Base-by-base conservation (phyloP, 2,888 invertebrate species). In the Harpagoxenus sublaevis region DNA sequence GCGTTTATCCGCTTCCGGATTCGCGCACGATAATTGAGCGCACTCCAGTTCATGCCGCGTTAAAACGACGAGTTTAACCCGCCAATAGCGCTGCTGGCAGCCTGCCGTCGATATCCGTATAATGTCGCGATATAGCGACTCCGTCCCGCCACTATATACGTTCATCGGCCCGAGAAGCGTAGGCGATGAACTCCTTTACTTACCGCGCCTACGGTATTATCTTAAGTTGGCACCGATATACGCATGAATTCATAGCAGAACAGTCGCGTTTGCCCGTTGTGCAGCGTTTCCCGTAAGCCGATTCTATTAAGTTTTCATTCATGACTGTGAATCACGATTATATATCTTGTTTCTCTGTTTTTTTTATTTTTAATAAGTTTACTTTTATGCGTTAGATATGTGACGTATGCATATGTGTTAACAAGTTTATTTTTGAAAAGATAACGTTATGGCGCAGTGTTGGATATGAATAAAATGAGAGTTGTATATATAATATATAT, bases 21-120 rank as follows among this genome's bases (percentile, higher is more conserved):
- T 83, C 81, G 82, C 75, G 83, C 70, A 87, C 84, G 75, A 86
- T 87, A 87, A 90, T 91, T 85, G 87, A 88, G 82, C 85, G 84
- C 85, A 87, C 89, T 89, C 84, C 84, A 71, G 87, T 86, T 74
- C 84, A 89, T 85, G 81, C 51, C 60, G 31, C 74, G 65, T 60
- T 84, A 84, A 86, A 86, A 87, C 78, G 83, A 75, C 45, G 65
- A 71, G 60, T 62, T 84, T 66, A 78, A 63, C 23, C 62, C 70
- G 45, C 48, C 51, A 83, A 86, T 74, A 83, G 78, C 53, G 70
- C 23, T 55, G 60, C 86, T 81, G 86, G 71, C 86, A 87, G 45
- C 39, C 65, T 60, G 73, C 73, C 84, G 84, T 74, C 85, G 63
- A 74, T 79, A 75, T 60, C 60, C 81, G 82, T 74, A 63, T 65